Evolutionary conservation across 1,140 invertebrate species (phyloP), one percentile per base, ranked within the genome.

Genomic region (Drosophila carrolli): DNA sequence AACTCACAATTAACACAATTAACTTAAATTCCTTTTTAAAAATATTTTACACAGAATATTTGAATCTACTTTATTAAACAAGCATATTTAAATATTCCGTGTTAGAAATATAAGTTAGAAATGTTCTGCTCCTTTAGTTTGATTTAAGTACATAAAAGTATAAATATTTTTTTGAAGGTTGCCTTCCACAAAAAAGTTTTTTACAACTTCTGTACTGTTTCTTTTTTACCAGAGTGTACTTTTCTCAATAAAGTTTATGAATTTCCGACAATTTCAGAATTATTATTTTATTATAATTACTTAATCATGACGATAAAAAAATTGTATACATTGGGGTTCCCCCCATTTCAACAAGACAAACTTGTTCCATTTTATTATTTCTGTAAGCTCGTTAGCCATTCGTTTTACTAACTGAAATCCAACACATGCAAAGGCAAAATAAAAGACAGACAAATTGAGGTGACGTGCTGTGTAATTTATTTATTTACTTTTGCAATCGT

Each of bases 391-490:
- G 19, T 40, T 48, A 27, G 53, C 19, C 51, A 56, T 9, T 19
- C 14, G 13, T 59, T 27, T 23, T 29, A 35, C 44, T 50, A 41
- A 40, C 32, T 55, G 61, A 67, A 70, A 67, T 50, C 62, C 48
- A 23, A 66, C 48, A 55, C 48, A 55, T 46, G 62, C 48, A 55
- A 14, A 32, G 7, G 19, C 10, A 14, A 61, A 43, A 65, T 41
- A 46, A 23, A 5, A 41, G 65, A 48, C 46, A 57, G 29, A n/a
- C 37, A 62, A 58, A 55, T 61, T 47, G 58, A 43, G 47, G 47
- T 43, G 40, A 19, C 11, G 56, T 66, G 37, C 8, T 57, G 8
- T 63, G 60, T 11, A 60, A 60, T 70, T 70, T 70, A 74, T 62
- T 71, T 77, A 55, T 70, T 70, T 46, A 63, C 44, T 70, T 62